phyloP scores from a whole-genome alignment of 2,888 invertebrate genomes.

The Acrocera orbiculus region DNA sequence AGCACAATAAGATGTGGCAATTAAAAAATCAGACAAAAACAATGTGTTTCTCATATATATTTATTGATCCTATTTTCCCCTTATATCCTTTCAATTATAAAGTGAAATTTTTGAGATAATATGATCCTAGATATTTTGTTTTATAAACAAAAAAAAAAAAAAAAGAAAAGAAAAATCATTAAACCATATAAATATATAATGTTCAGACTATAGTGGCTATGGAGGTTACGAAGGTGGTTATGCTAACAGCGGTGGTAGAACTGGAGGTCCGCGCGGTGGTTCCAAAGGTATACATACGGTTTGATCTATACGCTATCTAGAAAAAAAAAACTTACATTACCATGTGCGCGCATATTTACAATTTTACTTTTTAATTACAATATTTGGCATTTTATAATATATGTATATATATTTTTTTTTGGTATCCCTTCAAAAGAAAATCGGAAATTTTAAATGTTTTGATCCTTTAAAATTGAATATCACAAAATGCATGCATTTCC shows the following conservation, averaged over 20 bases:
- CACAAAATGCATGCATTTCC: no score
- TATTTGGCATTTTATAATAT: neutral
- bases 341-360: neutral
- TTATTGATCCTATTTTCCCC: constrained; percentile 15
- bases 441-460: no score
- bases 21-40: constrained; percentile 15
- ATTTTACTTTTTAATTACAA: neutral
- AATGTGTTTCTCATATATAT: constrained; percentile 21
- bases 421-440: no score
- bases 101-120: no score
- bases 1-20: constrained; percentile 7
- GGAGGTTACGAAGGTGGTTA: constrained; percentile 80
- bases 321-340: no score
- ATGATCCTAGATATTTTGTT: constrained; percentile 1
- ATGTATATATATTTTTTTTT: no score
- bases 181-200: constrained; percentile 9
- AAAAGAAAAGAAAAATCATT: no score
- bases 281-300: constrained; percentile 52
- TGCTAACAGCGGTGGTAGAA: constrained; percentile 61
- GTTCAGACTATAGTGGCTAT: constrained; percentile 68
- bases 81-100: no score
- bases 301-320: neutral
- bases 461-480: no score
- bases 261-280: constrained; percentile 65
- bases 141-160: constrained; percentile 1